Conservation (phyloP, 2,888 invertebrate genomes). For the Ormyrus pomaceus region DNA sequence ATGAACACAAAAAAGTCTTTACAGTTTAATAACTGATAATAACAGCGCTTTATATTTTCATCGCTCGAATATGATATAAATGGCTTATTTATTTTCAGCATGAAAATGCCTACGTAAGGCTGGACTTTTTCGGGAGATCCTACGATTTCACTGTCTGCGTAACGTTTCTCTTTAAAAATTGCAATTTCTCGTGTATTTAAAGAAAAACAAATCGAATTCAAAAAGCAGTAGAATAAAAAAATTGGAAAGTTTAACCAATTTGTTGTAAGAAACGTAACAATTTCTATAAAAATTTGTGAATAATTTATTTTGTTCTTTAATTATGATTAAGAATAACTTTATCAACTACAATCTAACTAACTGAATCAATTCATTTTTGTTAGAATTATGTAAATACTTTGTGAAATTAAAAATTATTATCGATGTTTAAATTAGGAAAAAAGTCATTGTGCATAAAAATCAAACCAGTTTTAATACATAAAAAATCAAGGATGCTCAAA, state of each 20-base stretch:
- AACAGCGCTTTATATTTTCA: too few relatives aligned
- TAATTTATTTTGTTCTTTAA: not conserved
- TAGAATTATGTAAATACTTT: slow-evolving; percentile 45
- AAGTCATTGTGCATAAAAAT: slow-evolving; percentile 46
- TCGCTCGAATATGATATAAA: too few relatives aligned
- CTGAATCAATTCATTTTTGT: slow-evolving; percentile 18
- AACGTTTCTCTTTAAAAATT: slow-evolving; percentile 10
- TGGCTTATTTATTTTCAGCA: slow-evolving; percentile 28
- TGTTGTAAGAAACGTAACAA: slow-evolving; percentile 10
- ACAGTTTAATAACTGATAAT: too few relatives aligned
- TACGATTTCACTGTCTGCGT: slow-evolving; percentile 6
- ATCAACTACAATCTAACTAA: not conserved
- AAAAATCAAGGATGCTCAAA: slow-evolving; percentile 5
- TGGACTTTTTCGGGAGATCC: not conserved
- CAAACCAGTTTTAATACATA: slow-evolving; percentile 35
- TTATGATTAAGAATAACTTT: slow-evolving; percentile 1
- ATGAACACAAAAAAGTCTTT: too few relatives aligned
- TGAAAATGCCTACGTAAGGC: not conserved
- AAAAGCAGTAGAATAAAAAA: not conserved
- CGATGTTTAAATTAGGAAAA: slow-evolving; percentile 33
- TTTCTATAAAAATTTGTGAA: slow-evolving; percentile 22
- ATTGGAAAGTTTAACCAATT: not conserved
- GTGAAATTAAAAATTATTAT: slow-evolving; percentile 18
- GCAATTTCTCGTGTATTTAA: not conserved
- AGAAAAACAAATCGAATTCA: not conserved